Conservation (phyloP, 2,797 vertebrate genomes). For the Phalloptychus januarius region DNA sequence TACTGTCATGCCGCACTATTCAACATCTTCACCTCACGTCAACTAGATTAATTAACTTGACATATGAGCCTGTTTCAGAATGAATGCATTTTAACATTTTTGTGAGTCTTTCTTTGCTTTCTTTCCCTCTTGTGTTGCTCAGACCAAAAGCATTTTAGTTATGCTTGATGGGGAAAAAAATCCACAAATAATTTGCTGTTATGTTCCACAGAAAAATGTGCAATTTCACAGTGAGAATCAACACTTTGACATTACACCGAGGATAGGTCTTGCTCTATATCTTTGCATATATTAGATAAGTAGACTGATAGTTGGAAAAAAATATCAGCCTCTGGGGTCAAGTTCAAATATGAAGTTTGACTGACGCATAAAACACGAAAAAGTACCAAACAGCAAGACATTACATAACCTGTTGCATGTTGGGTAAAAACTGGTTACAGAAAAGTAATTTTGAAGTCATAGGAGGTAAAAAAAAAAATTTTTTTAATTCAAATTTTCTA, state of each 20-base stretch:
- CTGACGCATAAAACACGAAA: constrained; percentile 30
- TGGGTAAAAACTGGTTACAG: not conserved
- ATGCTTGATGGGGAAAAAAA: too few relatives aligned
- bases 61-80: not conserved
- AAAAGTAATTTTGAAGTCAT: not conserved
- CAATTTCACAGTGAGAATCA: too few relatives aligned
- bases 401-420: constrained; percentile 4
- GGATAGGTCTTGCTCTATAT: too few relatives aligned
- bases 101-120: not conserved
- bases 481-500: not conserved
- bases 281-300: not conserved
- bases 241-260: too few relatives aligned
- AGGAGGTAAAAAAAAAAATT: not conserved
- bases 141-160: not conserved
- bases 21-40: not conserved
- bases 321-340: not conserved
- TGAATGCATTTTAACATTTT: not conserved
- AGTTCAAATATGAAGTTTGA: constrained; percentile 16
- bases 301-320: not conserved
- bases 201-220: too few relatives aligned
- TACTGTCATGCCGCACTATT: not conserved
- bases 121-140: not conserved
- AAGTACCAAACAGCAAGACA: constrained; percentile 7
- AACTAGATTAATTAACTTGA: not conserved
- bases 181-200: too few relatives aligned